phyloP scores from a whole-genome alignment of 2,113 vertebrate species.

The Alethe castanea region DNA sequence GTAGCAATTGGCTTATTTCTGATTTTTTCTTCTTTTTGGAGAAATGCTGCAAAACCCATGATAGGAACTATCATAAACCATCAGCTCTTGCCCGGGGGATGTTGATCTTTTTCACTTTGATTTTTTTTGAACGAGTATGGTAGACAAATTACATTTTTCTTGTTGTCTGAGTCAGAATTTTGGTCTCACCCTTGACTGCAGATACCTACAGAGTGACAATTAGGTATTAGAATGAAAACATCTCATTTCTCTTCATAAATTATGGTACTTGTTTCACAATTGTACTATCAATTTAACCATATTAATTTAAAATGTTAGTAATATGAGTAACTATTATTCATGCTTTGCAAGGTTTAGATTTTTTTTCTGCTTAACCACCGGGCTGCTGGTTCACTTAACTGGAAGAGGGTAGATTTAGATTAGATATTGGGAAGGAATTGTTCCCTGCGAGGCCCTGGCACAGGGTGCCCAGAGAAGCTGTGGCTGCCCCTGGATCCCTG shows the following conservation, averaged over 20 bases:
- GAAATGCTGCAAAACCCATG: not conserved
- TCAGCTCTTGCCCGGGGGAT: not conserved
- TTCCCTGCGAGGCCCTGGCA: not conserved
- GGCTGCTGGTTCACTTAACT: not conserved
- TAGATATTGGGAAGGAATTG: accelerated
- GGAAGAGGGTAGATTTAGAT: not conserved
- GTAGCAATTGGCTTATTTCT: not conserved
- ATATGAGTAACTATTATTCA: accelerated
- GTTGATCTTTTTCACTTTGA: not conserved
- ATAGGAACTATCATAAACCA: not conserved
- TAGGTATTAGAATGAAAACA: not conserved
- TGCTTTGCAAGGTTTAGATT: not conserved
- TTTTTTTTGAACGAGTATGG: not conserved
- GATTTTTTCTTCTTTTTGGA: not conserved
- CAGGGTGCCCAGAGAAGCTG: not conserved
- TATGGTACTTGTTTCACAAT: not conserved
- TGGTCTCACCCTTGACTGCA: not conserved
- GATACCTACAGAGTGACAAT: not conserved
- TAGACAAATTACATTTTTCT: not conserved
- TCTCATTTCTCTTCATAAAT: not conserved
- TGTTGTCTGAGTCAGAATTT: not conserved
- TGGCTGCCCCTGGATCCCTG: not conserved
- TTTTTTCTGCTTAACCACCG: not conserved
- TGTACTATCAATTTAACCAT: not conserved
- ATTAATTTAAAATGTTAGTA: not conserved